Conservation (phyloP, 2,113 vertebrate genomes). For the Climacteris rufus region DNA sequence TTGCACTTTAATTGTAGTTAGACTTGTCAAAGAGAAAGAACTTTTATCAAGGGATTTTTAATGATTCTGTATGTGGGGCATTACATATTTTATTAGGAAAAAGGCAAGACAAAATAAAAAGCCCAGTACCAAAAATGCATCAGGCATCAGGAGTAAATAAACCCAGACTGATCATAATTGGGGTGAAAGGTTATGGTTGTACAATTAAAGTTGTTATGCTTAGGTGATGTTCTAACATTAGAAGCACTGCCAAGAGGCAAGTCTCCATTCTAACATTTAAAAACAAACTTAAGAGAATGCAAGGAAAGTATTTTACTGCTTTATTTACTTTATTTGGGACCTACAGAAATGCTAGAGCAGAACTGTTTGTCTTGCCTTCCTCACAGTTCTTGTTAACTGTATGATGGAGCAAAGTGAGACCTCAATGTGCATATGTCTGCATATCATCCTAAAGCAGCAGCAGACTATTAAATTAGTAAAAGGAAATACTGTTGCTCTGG, state of each 20-base stretch:
- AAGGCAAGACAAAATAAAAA: background rate
- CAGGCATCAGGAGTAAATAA: conserved; percentile 39
- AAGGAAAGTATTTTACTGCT: background rate
- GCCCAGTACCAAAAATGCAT: background rate
- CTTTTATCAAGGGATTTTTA: background rate
- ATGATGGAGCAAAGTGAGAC: background rate
- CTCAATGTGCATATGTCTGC: background rate
- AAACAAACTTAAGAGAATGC: background rate
- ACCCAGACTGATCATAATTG: background rate
- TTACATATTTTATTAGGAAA: background rate
- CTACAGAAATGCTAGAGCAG: background rate
- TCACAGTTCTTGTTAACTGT: background rate
- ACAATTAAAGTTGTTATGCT: conserved; percentile 32
- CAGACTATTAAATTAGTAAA: background rate
- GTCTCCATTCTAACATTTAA: background rate
- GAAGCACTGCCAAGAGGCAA: background rate
- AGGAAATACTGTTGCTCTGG: background rate
- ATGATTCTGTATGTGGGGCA: background rate
- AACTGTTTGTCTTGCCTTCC: background rate
- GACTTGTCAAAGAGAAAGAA: background rate
- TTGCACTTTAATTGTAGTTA: background rate
- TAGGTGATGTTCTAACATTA: background rate
- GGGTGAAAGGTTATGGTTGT: conserved; percentile 41
- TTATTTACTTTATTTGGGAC: background rate
- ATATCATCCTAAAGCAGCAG: background rate